Evolutionary conservation across 2,797 vertebrate genomes (phyloP).

Genomic region (Staurois parvus): DNA sequence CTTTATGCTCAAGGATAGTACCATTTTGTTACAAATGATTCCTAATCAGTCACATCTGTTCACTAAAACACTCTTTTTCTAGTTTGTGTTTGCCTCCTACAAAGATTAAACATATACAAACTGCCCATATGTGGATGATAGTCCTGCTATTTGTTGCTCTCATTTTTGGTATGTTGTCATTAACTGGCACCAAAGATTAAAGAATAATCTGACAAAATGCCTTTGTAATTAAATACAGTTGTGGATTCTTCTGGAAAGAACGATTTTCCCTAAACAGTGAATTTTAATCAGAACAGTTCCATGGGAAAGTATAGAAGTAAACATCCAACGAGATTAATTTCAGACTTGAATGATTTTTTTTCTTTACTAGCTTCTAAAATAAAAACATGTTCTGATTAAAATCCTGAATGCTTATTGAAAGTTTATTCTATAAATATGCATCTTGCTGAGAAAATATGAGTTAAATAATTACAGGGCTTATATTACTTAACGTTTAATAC

Average conservation of each 20-base stretch:
- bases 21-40: neutral
- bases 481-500: no score
- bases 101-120: slow-evolving; percentile 11
- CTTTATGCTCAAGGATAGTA: neutral
- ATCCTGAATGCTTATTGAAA: no score
- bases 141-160: neutral
- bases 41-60: slow-evolving; percentile 13
- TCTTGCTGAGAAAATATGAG: no score
- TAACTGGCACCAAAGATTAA: slow-evolving; percentile 14
- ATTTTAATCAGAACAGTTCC: slow-evolving; percentile 8
- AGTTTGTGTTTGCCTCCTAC: slow-evolving; percentile 29
- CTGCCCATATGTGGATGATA: slow-evolving; percentile 3
- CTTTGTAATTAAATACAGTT: slow-evolving; percentile 25
- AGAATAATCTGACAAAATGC: slow-evolving; percentile 31
- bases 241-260: neutral
- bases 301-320: slow-evolving; percentile 2
- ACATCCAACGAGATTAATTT: neutral
- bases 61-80: slow-evolving; percentile 9
- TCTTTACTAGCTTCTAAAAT: neutral
- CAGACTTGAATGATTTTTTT: neutral
- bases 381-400: no score
- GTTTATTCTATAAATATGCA: no score
- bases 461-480: no score
- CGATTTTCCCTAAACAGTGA: neutral
- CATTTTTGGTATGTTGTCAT: slow-evolving; percentile 19